Conservation (phyloP, 2,797 vertebrate species). For the Gymnodraco acuticeps region DNA sequence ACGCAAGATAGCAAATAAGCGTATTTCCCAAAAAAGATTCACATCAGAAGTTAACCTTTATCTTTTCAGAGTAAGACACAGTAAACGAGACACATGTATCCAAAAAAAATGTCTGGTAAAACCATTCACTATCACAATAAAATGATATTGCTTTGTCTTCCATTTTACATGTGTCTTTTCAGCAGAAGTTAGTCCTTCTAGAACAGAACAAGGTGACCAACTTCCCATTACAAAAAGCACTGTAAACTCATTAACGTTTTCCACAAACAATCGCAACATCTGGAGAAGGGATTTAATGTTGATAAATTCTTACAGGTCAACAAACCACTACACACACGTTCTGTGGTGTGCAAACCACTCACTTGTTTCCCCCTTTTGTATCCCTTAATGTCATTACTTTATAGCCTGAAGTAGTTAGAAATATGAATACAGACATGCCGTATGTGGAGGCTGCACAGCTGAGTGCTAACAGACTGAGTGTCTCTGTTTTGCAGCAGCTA, state of each 20-base stretch:
- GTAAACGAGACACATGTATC: not conserved
- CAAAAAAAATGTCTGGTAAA: slow-evolving; percentile 2
- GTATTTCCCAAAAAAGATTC: not conserved
- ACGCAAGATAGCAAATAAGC: not conserved
- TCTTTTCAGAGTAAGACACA: not conserved
- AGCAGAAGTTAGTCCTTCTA: not conserved
- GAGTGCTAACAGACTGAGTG: slow-evolving; percentile 60
- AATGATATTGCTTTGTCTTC: not conserved
- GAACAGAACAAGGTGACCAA: slow-evolving; percentile 13
- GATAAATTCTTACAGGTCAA: not conserved
- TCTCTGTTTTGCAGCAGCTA: slow-evolving; percentile 26
- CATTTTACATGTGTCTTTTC: not conserved
- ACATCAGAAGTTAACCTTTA: not conserved
- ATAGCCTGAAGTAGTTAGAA: not conserved
- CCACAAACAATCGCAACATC: slow-evolving; percentile 27
- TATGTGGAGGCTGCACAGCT: slow-evolving; percentile 44
- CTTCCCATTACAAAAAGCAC: not conserved
- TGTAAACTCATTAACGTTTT: slow-evolving; percentile 1
- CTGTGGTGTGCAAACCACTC: not conserved
- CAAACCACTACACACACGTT: not conserved
- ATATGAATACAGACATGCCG: not conserved
- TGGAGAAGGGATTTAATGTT: slow-evolving; percentile 9
- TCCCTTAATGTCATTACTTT: not conserved
- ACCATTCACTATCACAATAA: not conserved
- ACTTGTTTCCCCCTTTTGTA: not conserved